Conservation (phyloP, 2,888 invertebrate genomes). For the Hecatera dysodea region DNA sequence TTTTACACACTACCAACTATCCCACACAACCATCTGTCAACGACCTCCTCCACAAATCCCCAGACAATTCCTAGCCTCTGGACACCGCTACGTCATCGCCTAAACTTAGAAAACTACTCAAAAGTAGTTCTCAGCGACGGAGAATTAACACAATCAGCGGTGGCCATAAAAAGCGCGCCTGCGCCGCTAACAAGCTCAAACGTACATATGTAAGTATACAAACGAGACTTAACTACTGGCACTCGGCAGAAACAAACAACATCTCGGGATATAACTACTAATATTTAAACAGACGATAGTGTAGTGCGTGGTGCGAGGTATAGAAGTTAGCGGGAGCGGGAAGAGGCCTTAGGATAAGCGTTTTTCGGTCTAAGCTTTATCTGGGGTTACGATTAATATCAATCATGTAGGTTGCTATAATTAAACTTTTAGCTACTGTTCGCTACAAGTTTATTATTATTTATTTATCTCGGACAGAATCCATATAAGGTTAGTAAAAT, state of each 20-base stretch:
- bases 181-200: constrained; percentile 63
- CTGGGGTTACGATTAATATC: background rate
- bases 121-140: constrained; percentile 48
- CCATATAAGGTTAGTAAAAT: too few species aligned
- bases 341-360: background rate
- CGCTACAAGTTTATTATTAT: too few species aligned
- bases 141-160: constrained; percentile 60
- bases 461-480: too few species aligned
- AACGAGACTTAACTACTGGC: constrained; percentile 72
- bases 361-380: background rate
- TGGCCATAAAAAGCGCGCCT: constrained; percentile 55
- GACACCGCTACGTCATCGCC: constrained; percentile 39
- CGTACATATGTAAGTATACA: constrained; percentile 68
- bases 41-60: constrained; percentile 16
- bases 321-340: constrained; percentile 49
- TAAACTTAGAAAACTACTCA: constrained; percentile 41
- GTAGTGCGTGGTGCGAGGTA: constrained; percentile 41
- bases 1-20: background rate
- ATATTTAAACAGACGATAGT: constrained; percentile 78
- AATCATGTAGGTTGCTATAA: background rate
- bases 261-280: constrained; percentile 79
- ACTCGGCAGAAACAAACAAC: constrained; percentile 78
- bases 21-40: constrained; percentile 16
- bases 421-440: too few species aligned
- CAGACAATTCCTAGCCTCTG: constrained; percentile 17